Base-by-base conservation (phyloP, 2,113 vertebrate genomes). In the Chionomys nivalis region DNA sequence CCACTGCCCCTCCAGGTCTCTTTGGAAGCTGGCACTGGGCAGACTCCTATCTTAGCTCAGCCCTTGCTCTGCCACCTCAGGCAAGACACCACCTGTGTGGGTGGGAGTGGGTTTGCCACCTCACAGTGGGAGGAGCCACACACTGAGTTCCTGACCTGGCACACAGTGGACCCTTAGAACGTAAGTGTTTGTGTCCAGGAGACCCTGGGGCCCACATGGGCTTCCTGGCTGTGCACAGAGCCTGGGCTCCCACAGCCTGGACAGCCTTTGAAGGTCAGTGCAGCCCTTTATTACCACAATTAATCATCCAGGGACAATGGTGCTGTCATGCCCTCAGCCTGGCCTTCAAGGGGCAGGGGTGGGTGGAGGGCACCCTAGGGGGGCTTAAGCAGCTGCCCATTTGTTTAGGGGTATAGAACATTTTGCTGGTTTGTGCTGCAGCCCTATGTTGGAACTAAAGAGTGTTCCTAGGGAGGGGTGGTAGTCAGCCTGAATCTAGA, bases 271-370 rank as follows among this genome's bases (percentile, higher is more conserved):
- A 97, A 96, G 97, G 97, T 98, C 97, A 98, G 98, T 93, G 94
- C 78, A 70, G 96, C 96, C 72, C 73, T 91, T 97, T 96, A 98
- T 98, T 97, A 98, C 98, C 42, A 96, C 98, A 98, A 98, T 98
- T 98, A 98, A 97, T 98, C 98, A 98, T 98, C 97, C 19, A 0
- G 97, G 97, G 97, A 98, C 98, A 98, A 98, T 97, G 96, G 83
- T 39, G n/a, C 85, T 90, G 98, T 97, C 97, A 93, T 97, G 97
- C 96, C 97, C 98, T 98, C 98, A 44, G 97, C 90, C 92, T 81
- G 49, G 94, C 98, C 98, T 96, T 98, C 92, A 94, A 98, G 94
- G 93, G 92, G 97, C 97, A 94, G 86, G 55, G 78, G 21, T 89
- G 91, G 96, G 96, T 72, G 14, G 93, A 81, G 94, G 95, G 87